Base-by-base conservation (phyloP, 2,113 vertebrate genomes). In the Pelecanoides urinatrix region DNA sequence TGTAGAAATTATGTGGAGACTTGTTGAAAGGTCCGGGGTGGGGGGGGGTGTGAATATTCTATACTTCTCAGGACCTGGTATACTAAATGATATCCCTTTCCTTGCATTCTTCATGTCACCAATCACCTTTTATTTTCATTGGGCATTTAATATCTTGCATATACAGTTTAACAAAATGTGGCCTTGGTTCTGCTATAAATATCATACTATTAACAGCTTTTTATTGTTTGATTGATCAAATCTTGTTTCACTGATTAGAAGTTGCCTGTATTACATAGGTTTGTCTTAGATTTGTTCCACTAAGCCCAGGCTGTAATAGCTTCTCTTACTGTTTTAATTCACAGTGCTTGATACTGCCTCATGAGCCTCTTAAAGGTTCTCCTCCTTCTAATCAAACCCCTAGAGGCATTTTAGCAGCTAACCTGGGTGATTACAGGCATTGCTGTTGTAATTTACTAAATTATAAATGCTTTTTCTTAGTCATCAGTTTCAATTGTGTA, bases 401-500 rank as follows among this genome's bases (percentile, higher is more conserved):
- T 71, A 38, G 74, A 90, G 90, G 86, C 95, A 83, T 72, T 94
- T 90, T 45, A 94, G 88, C 78, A 93, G 90, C 75, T 67, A 94
- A 93, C 96, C 92, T 93, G 55, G 78, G 68, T 92, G 90, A 96
- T 96, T 94, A 96, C 75, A 93, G 82, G 55, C 90, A 86, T 63
- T 63, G 50, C 67, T 66, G 63, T 36, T 86, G 75, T 80, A 93
- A 96, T 94, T 93, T 86, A 66, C 85, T 83, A 71, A 92, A 96
- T 74, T 93, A 92, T 88, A 93, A 95, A 95, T 67, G 78, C 75
- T 88, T 79, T 90, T 94, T 95, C 95, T 96, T 94, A 86, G 93
- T 94, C 92, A 96, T 94, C 96, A 92, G 82, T 95, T 96, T 86
- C 94, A 96, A 96, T 88, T 88, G 96, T 80, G 90, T 70, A 88